These are phyloP conservation scores for Neomonachus schauinslandi DNA, from an alignment of 2,113 vertebrate species.

Conservation along the genomic window DNA sequence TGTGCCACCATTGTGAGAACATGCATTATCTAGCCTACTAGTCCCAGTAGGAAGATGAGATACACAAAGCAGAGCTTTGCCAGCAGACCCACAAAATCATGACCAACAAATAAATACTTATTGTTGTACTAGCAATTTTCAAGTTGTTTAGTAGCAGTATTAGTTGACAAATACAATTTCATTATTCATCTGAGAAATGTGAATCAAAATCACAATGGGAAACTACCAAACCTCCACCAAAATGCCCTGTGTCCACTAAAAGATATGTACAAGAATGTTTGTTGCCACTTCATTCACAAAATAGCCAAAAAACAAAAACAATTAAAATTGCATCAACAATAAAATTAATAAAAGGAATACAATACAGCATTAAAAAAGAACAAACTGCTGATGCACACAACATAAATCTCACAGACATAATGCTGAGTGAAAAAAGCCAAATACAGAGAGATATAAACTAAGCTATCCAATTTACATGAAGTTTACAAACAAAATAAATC, in stretches of 20 bases:
- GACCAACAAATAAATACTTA: background rate
- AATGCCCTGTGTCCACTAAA: background rate
- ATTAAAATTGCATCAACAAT: constrained; percentile 3
- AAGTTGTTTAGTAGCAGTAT: background rate
- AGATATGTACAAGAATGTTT: background rate
- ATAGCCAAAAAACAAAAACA: background rate
- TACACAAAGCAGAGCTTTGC: background rate
- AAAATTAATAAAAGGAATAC: background rate
- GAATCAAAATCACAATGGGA: constrained; percentile 1
- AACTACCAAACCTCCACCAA: background rate
- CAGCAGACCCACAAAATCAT: background rate
- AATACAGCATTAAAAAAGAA: constrained; percentile 2
- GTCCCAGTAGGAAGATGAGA: background rate
- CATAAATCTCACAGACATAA: background rate
- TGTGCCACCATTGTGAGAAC: background rate
- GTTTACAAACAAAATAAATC: background rate
- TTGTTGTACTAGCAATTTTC: background rate
- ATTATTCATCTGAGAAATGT: constrained; percentile 1
- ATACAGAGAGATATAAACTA: background rate
- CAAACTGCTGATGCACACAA: background rate
- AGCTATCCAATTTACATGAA: background rate
- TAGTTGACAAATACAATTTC: background rate
- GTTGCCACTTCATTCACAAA: background rate
- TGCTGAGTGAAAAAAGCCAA: background rate
- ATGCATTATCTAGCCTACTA: background rate